Base-by-base conservation (phyloP, 2,888 invertebrate species). In the Dione vanillae region DNA sequence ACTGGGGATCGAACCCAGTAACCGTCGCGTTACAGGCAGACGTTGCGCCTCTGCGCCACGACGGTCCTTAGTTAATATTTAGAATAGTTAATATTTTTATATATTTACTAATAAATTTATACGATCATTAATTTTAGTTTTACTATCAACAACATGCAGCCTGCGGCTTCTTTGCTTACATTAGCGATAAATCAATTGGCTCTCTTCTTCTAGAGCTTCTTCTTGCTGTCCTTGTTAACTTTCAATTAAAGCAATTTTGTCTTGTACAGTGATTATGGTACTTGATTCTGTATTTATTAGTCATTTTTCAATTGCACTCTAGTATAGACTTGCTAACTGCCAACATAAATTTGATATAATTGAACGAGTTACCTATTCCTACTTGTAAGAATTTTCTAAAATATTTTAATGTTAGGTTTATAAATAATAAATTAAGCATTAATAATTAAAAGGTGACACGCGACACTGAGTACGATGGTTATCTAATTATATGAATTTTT, bases 71-170 rank as follows among this genome's bases (percentile, higher is more conserved):
- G n/a, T n/a, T n/a, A n/a, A n/a, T n/a, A n/a, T n/a, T n/a, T n/a
- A n/a, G n/a, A n/a, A n/a, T n/a, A n/a, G n/a, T 84, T 75, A 77
- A 83, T 83, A 83, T 90, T 89, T 90, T 91, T 89, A 89, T 87
- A 84, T 80, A 78, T 80, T 84, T 73, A 80, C 87, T 89, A 89
- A 89, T 91, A 91, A 92, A 89, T 89, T 88, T 88, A 90, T 89
- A 87, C 85, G 87, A 87, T 85, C 89, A 88, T 91, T 87, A 91
- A 91, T 92, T 91, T 89, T 84, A 87, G 87, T 89, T 92, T 91
- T 87, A 91, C 82, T 87, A 83, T 85, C 82, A 75, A 69, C 73
- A 70, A 73, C 74, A 76, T 73, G 78, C 76, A 81, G 84, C 85
- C 75, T 72, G 78, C 75, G 84, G 89, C 90, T 86, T 84, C 86